These are phyloP conservation scores for Monoplex corrugatus DNA, from an alignment of 2,888 invertebrate species.

Conservation along the genomic window DNA sequence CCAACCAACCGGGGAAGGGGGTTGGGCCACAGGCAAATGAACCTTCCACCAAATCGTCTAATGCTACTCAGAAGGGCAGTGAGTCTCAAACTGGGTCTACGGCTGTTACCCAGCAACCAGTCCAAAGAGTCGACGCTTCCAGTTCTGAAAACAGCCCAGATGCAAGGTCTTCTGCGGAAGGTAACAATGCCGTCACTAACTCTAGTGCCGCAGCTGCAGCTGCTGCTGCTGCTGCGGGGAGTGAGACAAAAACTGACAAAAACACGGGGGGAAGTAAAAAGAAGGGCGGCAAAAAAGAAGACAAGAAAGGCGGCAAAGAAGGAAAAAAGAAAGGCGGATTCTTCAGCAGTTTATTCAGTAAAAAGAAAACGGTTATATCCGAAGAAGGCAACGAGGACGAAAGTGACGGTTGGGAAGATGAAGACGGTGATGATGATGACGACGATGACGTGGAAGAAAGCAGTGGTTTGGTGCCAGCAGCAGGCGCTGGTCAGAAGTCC, in stretches of 20 bases:
- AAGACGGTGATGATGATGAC: background rate
- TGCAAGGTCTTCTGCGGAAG: background rate
- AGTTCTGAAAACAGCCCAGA: background rate
- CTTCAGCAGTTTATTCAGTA: constrained; percentile 35
- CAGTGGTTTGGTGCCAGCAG: background rate
- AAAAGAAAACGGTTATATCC: background rate
- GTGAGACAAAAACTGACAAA: background rate
- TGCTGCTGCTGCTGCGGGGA: background rate
- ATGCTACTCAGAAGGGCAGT: background rate
- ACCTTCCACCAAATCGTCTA: background rate
- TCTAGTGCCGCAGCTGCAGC: background rate
- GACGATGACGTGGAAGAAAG: background rate
- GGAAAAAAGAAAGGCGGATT: constrained; percentile 3
- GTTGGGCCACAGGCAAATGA: background rate
- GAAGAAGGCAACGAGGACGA: background rate
- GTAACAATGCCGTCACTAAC: background rate
- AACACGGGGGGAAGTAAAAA: background rate
- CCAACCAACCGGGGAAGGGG: background rate
- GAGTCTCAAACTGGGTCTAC: background rate
- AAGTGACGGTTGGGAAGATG: constrained; percentile 23
- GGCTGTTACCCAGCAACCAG: background rate
- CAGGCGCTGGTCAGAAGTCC: background rate
- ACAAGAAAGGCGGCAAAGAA: background rate
- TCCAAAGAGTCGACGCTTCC: background rate
- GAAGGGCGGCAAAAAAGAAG: background rate